These are phyloP conservation scores for Hypomecis punctinalis DNA, from an alignment of 2,888 invertebrate species.

Conservation along the genomic window DNA sequence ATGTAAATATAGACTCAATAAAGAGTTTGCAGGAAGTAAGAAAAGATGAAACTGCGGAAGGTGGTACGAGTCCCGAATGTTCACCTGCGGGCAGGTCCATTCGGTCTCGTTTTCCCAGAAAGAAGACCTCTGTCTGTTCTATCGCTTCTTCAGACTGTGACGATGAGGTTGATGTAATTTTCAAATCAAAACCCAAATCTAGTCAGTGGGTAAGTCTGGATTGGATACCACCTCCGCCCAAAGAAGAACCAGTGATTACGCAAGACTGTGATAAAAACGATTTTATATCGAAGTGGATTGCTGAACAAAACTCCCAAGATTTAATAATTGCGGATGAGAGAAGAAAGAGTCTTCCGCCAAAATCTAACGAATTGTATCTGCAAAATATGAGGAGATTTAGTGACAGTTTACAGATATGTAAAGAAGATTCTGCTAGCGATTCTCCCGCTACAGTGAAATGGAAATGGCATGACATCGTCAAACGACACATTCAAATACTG, in stretches of 20 bases:
- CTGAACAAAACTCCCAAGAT: conserved; percentile 80
- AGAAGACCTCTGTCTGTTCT: conserved; percentile 82
- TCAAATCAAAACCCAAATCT: conserved; percentile 85
- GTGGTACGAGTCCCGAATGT: conserved; percentile 64
- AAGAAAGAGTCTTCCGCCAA: conserved; percentile 80
- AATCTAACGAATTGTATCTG: conserved; percentile 80
- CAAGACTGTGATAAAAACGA: conserved; percentile 84
- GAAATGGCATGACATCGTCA: conserved; percentile 83
- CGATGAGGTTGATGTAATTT: conserved; percentile 83
- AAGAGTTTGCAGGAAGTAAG: conserved; percentile 83
- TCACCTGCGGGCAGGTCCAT: conserved; percentile 69
- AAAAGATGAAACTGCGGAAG: conserved; percentile 72
- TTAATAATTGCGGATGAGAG: conserved; percentile 77
- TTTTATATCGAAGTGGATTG: conserved; percentile 83
- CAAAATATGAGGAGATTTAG: conserved; percentile 82
- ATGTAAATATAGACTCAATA: conserved; percentile 81
- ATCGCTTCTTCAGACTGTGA: conserved; percentile 83
- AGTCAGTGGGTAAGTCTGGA: conserved; percentile 85
- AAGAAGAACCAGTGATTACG: conserved; percentile 81
- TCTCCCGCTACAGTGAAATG: conserved; percentile 81
- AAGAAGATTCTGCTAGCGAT: conserved; percentile 82
- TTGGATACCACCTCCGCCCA: conserved; percentile 81
- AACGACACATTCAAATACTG: conserved; percentile 77
- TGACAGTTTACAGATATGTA: conserved; percentile 80
- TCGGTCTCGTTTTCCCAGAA: conserved; percentile 77